A percentile compares a stretch with the other conserved stretches of the same genome.
Conservation (phyloP, 1,140 invertebrate species). For the Ganaspis sp. region DNA sequence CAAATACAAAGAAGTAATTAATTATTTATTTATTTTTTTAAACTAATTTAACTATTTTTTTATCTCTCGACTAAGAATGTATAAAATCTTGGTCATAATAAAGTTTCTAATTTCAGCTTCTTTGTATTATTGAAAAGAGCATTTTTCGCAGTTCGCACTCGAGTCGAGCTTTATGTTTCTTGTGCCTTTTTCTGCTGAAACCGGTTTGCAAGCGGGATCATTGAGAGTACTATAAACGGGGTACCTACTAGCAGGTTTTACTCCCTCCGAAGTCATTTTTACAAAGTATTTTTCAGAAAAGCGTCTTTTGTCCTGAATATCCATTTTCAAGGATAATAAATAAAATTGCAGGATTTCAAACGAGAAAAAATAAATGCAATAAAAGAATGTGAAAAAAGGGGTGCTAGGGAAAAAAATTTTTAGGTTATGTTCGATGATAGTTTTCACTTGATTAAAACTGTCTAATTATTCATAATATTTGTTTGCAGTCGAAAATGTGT, state of each 20-base stretch:
- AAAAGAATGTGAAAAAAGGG: too few species aligned
- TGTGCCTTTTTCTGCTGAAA: constrained; percentile 14
- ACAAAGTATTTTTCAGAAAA: not conserved
- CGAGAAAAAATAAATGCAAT: not conserved
- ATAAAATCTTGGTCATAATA: too few species aligned
- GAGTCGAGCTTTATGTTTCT: constrained; percentile 31
- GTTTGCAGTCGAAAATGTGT: too few species aligned
- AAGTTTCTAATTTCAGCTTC: constrained; percentile 8
- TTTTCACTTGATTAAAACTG: too few species aligned
- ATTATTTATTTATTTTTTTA: too few species aligned
- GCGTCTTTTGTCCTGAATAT: constrained; percentile 29
- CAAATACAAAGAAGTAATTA: too few species aligned
- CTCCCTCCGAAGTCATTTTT: constrained; percentile 1
- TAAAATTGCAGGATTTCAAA: not conserved
- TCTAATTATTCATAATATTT: too few species aligned
- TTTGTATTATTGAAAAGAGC: constrained; percentile 29
- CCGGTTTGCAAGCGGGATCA: constrained; percentile 41
- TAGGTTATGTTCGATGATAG: too few species aligned
- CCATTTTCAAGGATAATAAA: not conserved
- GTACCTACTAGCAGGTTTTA: constrained; percentile 12
- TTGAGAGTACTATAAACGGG: constrained; percentile 10
- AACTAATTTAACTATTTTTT: too few species aligned
- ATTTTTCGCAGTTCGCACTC: constrained; percentile 30
- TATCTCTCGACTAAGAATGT: too few species aligned
- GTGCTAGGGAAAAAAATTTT: too few species aligned